Conservation (phyloP, 2,797 vertebrate genomes). For the Alfaro cultratus region DNA sequence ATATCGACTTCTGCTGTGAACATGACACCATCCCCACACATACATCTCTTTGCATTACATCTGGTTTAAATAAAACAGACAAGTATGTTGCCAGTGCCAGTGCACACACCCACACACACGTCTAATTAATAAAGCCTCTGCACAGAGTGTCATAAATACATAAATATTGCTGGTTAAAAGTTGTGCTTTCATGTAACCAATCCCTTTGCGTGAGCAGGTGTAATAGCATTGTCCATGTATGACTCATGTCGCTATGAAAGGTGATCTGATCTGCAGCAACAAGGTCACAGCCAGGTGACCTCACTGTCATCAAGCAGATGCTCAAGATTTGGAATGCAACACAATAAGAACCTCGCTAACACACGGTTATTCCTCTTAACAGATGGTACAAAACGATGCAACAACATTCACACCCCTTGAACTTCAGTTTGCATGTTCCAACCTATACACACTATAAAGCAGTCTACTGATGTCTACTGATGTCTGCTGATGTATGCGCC, state of each 20-base stretch:
- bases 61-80: not conserved
- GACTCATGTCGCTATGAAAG: conserved; percentile 70
- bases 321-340: conserved; percentile 1
- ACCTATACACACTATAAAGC: not conserved
- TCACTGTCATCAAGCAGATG: conserved; percentile 9
- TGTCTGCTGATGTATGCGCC: not conserved
- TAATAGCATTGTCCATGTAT: not conserved
- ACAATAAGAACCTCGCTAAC: conserved; percentile 2
- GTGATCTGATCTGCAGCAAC: conserved; percentile 57
- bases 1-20: not conserved
- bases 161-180: not conserved
- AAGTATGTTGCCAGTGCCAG: not conserved
- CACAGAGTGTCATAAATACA: not conserved
- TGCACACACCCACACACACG: not conserved
- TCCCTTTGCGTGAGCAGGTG: not conserved
- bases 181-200: not conserved
- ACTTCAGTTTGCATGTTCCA: not conserved
- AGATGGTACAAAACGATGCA: not conserved
- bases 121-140: not conserved
- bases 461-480: not conserved
- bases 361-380: not conserved
- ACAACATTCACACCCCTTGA: not conserved
- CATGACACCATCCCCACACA: not conserved
- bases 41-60: not conserved
- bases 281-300: conserved; percentile 57